These are phyloP conservation scores for Neuroterus valhalla DNA, from an alignment of 1,140 invertebrate species.

Conservation along the genomic window DNA sequence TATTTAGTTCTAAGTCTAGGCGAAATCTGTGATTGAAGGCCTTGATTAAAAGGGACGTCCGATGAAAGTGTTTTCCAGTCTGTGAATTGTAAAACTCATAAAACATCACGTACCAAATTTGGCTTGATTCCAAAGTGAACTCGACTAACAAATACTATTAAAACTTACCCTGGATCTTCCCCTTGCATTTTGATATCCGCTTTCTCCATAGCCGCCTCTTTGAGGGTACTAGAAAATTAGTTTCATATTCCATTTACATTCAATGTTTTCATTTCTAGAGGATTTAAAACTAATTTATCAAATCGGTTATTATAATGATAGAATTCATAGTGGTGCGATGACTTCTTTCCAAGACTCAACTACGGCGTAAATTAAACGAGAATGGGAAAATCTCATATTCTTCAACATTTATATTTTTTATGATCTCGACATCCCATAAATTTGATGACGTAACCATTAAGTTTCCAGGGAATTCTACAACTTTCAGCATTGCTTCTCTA, in stretches of 20 bases:
- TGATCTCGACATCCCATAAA: too few species aligned
- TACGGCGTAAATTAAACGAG: too few species aligned
- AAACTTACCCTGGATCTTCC: constrained; percentile 74
- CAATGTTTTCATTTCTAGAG: not conserved
- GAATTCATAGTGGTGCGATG: too few species aligned
- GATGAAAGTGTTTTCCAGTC: constrained; percentile 94
- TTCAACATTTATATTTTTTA: too few species aligned
- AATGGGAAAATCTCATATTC: too few species aligned
- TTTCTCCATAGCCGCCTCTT: constrained; percentile 70
- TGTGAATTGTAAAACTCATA: constrained; percentile 77
- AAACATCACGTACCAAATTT: constrained; percentile 32
- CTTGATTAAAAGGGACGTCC: constrained; percentile 94
- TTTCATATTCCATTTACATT: constrained; percentile 34
- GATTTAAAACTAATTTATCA: not conserved
- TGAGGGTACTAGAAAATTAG: constrained; percentile 71
- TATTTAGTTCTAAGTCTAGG: constrained; percentile 95
- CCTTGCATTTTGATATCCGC: constrained; percentile 71
- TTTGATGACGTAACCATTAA: too few species aligned
- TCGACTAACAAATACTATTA: constrained; percentile 20
- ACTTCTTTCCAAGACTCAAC: too few species aligned
- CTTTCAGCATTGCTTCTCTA: too few species aligned
- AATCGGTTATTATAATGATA: not conserved
- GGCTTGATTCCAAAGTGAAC: constrained; percentile 7
- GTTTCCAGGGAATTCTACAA: too few species aligned
- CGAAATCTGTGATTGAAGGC: constrained; percentile 97